phyloP scores from a whole-genome alignment of 2,113 vertebrate genomes.

The Corythaixoides concolor region DNA sequence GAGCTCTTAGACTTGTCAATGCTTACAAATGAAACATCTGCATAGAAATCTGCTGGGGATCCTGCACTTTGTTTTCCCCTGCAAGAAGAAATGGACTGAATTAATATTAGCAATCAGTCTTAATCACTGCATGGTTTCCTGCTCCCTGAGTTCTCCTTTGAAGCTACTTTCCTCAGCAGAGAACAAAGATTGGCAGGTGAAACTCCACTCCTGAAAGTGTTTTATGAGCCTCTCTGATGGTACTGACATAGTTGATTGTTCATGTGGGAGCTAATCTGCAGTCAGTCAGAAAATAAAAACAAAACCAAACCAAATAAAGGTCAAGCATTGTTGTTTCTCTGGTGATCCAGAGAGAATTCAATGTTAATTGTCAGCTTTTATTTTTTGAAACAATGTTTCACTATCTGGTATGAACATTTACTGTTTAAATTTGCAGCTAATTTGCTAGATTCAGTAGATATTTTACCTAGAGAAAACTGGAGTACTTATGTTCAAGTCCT shows the following conservation, averaged over 20 bases:
- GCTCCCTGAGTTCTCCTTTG: slow-evolving; percentile 21
- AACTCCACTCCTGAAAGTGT: slow-evolving; percentile 31
- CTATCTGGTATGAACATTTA: not conserved
- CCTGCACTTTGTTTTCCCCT: not conserved
- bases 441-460: not conserved
- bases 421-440: not conserved
- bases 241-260: slow-evolving; percentile 12
- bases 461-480: not conserved
- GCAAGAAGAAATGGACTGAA: slow-evolving; percentile 13
- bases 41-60: not conserved
- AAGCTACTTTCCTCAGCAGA: slow-evolving; percentile 1
- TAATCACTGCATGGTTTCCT: slow-evolving; percentile 30
- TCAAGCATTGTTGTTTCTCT: slow-evolving; percentile 31
- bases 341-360: not conserved
- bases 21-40: slow-evolving; percentile 30
- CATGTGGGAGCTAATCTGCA: not conserved
- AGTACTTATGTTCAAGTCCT: not conserved
- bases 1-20: not conserved
- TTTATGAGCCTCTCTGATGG: not conserved
- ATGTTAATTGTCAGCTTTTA: not conserved
- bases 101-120: slow-evolving; percentile 59
- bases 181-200: slow-evolving; percentile 44
- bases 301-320: not conserved
- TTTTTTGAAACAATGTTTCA: not conserved
- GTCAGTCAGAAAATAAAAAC: not conserved